Evolutionary conservation across 2,797 vertebrate species (phyloP), one percentile per base, ranked within the genome.

Genomic region (Silurus lanzhouensis): DNA sequence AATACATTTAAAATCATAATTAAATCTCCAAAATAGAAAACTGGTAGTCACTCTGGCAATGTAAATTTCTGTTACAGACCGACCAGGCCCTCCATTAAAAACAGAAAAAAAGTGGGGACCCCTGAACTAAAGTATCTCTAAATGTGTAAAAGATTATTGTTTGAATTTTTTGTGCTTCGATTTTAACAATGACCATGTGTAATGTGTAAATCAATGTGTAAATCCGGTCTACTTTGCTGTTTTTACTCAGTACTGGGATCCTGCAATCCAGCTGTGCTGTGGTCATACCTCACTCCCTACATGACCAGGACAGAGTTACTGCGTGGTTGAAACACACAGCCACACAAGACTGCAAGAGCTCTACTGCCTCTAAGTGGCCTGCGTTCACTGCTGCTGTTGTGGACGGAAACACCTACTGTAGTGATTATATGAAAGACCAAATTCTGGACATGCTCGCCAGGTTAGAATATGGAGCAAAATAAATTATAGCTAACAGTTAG

Each of bases 231-330:
- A 7, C n/a, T 67, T 67, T 48, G 46, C 12, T 66, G 79, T 19
- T 78, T 80, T 48, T 48, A 64, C 12, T 0, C 68, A 88, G 55
- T 92, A 61, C n/a, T 86, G 81, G 83, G 44, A 5, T 91, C 90
- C 83, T 93, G 92, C 78, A 91, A 94, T 17, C 61, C 97, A 0
- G 91, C 93, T 60, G 93, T 94, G 66, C 90, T 99, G 44, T 99
- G 97, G 98, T 93, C 89, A 17, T 93, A 97, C 92, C 89, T 97
- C 84, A 98, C 97, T 92, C 95, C 46, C 95, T 92, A 82, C 96
- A 99, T 0, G 94, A 97, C 22, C 95, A 94, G 91, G 58, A 0
- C 1, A 93, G 31, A 0, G 87, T 97, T 46, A 89, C 88, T 0
- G 90, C 90, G 0, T 99, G 98, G 97, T 93, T 97, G 86, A 91